These are phyloP conservation scores for Pseudomugil gertrudae DNA, from an alignment of 2,797 vertebrate genomes.

Conservation along the genomic window DNA sequence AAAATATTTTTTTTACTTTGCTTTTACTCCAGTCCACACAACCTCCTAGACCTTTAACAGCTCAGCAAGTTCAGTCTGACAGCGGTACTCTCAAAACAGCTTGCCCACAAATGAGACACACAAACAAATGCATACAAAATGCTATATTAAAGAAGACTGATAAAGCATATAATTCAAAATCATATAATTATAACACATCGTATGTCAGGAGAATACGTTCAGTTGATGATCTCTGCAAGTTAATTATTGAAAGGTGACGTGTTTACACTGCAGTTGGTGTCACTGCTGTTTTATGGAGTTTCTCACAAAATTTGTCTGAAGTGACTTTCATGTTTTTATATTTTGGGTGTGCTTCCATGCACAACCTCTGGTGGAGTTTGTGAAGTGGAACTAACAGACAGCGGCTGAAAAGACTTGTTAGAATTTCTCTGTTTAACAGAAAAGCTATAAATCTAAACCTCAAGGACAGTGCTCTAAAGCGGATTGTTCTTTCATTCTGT, in stretches of 20 bases:
- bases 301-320: neutral
- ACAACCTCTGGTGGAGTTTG: neutral
- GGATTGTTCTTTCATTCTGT: constrained; percentile 1
- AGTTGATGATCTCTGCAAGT: neutral
- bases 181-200: constrained; percentile 2
- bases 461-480: neutral
- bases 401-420: constrained; percentile 10
- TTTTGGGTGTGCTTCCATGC: neutral
- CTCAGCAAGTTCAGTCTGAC: constrained; percentile 73
- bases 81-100: constrained; percentile 61
- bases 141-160: neutral
- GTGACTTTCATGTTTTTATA: neutral
- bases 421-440: constrained; percentile 2
- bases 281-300: neutral
- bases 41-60: constrained; percentile 45
- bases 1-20: constrained; percentile 57
- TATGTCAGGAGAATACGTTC: neutral
- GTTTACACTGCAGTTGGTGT: neutral
- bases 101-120: constrained; percentile 19
- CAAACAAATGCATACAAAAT: neutral
- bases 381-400: constrained; percentile 14
- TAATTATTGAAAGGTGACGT: neutral
- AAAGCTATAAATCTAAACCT: constrained; percentile 18
- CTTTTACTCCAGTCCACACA: constrained; percentile 60
- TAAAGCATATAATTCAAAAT: neutral